A percentile compares a stretch with the other conserved stretches of the same genome.
Evolutionary conservation across 2,797 vertebrate species (phyloP).

Genomic region (Morelia viridis): DNA sequence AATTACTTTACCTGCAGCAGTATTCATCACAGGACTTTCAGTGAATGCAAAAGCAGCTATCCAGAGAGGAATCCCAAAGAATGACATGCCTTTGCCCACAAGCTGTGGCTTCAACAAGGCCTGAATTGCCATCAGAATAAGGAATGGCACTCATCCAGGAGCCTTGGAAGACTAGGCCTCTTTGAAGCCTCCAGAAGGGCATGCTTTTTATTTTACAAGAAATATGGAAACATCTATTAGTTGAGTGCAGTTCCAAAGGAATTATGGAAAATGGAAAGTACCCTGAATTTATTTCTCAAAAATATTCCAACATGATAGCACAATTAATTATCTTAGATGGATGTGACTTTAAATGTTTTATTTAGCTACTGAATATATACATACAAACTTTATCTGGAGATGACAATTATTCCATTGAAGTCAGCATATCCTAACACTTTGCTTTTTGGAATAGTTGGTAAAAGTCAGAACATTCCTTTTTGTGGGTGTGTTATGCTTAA

Average conservation of each 20-base stretch:
- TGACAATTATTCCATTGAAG: conserved; percentile 38
- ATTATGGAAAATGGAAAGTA: neutral
- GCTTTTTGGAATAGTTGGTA: conserved; percentile 38
- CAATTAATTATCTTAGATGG: neutral
- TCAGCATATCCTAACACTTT: conserved; percentile 30
- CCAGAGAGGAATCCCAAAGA: neutral
- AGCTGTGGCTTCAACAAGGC: neutral
- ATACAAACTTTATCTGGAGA: conserved; percentile 9
- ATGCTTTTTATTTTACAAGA: neutral
- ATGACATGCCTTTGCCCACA: neutral
- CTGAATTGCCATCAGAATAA: neutral
- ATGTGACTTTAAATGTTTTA: conserved; percentile 1
- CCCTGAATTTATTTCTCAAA: conserved; percentile 8
- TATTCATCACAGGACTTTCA: neutral
- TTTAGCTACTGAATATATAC: neutral
- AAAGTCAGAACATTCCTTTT: conserved; percentile 50
- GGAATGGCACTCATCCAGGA: neutral
- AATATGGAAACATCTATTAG: neutral
- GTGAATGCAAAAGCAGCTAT: neutral
- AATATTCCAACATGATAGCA: neutral
- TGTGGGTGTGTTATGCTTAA: conserved; percentile 44
- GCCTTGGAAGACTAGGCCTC: neutral
- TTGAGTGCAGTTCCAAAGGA: conserved; percentile 11
- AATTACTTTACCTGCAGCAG: neutral
- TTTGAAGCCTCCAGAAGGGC: neutral